Evolutionary conservation across 1,140 invertebrate genomes (phyloP).

Genomic region (Aphelinus atriplicis): DNA sequence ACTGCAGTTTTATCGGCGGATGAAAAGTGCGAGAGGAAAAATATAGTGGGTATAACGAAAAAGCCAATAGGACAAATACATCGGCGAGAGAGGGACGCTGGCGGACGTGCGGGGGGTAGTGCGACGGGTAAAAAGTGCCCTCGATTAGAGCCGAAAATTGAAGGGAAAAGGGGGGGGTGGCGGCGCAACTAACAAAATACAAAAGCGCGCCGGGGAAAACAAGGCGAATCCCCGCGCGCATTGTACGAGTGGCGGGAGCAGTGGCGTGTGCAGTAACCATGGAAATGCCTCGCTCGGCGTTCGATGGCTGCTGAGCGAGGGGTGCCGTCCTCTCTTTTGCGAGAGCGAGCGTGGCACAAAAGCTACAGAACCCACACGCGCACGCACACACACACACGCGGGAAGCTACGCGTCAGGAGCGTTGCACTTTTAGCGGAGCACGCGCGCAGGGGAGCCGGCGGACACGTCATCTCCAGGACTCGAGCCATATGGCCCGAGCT

Average conservation of each 20-base stretch:
- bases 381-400: too few relatives aligned
- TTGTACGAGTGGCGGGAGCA: background rate
- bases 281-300: background rate
- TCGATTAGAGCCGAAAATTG: conserved; percentile 44
- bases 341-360: too few relatives aligned
- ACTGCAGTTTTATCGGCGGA: too few relatives aligned
- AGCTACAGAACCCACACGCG: background rate
- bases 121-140: conserved; percentile 41
- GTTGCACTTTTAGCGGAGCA: conserved; percentile 45
- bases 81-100: conserved; percentile 32
- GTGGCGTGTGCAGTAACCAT: background rate
- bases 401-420: background rate
- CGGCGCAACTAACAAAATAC: conserved; percentile 11
- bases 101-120: conserved; percentile 18
- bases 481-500: conserved; percentile 48
- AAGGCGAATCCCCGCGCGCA: conserved; percentile 47
- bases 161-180: conserved; percentile 45
- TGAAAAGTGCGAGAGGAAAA: too few relatives aligned
- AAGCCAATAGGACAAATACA: too few relatives aligned
- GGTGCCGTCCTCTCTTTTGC: too few relatives aligned
- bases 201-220: conserved; percentile 2
- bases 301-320: background rate
- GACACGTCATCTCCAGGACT: conserved; percentile 52
- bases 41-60: too few relatives aligned
- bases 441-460: conserved; percentile 44